phyloP scores from a whole-genome alignment of 2,113 vertebrate species.

The Lophotis ruficrista region DNA sequence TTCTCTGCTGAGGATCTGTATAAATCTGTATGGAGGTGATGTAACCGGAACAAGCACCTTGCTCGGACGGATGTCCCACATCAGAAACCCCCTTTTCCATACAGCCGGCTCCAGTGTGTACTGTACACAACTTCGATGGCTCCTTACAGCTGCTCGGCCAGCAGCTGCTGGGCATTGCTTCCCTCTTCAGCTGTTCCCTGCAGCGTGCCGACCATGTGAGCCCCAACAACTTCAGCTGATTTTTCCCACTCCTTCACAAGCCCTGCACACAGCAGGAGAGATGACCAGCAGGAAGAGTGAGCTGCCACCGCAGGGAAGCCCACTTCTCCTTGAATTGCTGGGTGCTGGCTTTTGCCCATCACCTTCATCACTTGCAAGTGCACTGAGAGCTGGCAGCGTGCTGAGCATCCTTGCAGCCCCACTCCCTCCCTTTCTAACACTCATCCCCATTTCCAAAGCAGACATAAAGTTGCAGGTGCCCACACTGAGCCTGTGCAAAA shows the following conservation, averaged over 20 bases:
- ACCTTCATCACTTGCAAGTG: not conserved
- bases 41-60: not conserved
- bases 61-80: not conserved
- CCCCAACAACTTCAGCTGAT: not conserved
- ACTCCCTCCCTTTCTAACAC: not conserved
- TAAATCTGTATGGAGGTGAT: not conserved
- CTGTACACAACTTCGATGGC: fast-evolving
- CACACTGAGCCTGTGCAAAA: not conserved
- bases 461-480: not conserved
- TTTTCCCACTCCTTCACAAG: not conserved
- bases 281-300: not conserved
- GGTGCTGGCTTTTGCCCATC: not conserved
- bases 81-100: not conserved
- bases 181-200: not conserved
- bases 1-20: not conserved
- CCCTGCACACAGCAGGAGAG: not conserved
- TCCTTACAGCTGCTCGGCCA: not conserved
- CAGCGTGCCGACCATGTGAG: fast-evolving
- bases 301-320: not conserved
- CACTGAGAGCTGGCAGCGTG: not conserved
- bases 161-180: not conserved
- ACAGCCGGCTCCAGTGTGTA: not conserved
- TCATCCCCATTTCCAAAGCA: not conserved
- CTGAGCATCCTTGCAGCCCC: not conserved
- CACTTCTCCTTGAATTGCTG: not conserved